A percentile compares a stretch with the other conserved stretches of the same genome.
These are phyloP conservation scores for Pseudorhiza aurosa DNA, from an alignment of 30 jellyfish, hydroid and myxozoan species.

Conservation along the genomic window DNA sequence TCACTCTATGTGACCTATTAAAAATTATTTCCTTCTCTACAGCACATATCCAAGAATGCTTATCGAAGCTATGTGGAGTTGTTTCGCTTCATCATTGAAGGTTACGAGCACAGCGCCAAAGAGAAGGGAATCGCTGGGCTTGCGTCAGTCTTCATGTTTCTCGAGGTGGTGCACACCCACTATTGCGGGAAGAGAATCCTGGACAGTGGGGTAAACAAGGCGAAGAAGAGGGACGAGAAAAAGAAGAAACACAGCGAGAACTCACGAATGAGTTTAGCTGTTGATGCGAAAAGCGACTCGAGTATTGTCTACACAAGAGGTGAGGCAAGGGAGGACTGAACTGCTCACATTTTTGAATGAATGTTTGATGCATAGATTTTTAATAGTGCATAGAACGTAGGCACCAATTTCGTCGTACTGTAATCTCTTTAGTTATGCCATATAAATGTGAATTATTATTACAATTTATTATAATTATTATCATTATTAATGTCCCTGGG, in stretches of 20 bases:
- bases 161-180: conserved; percentile 84
- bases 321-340: conserved; percentile 6
- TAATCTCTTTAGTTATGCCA: no score
- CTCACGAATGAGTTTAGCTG: conserved; percentile 26
- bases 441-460: no score
- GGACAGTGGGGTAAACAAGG: conserved; percentile 53
- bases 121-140: conserved; percentile 86
- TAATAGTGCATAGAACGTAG: no score
- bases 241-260: conserved; percentile 5
- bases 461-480: no score
- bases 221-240: conserved; percentile 34
- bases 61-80: conserved; percentile 83
- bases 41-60: conserved; percentile 86
- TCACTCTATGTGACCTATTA: no score
- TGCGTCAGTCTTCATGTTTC: conserved; percentile 74
- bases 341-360: background rate
- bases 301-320: conserved; percentile 87
- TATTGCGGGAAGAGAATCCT: conserved; percentile 87
- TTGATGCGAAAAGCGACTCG: conserved; percentile 84
- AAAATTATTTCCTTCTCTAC: background rate
- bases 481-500: no score
- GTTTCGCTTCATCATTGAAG: conserved; percentile 75
- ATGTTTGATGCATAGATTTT: no score
- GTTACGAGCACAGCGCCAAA: conserved; percentile 76
- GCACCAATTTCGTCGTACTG: no score